Conservation (phyloP, 35 echinoderm and acorn worm species). For the Eucidaris tribuloides region DNA sequence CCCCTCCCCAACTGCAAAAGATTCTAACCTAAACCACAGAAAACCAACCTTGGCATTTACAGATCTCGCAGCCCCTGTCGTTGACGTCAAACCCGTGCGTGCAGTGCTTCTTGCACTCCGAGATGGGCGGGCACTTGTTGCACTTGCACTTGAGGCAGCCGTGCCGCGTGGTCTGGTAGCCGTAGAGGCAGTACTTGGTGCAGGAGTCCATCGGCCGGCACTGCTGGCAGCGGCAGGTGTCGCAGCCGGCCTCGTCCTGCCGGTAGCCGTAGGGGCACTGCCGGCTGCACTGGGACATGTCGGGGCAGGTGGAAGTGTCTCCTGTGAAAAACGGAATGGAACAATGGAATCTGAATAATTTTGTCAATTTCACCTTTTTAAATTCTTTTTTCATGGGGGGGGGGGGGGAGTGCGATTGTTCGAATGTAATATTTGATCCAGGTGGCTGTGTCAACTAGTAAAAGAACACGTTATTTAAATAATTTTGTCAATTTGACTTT, state of each 20-base stretch:
- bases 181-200: conserved; percentile 83
- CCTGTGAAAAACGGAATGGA: background rate
- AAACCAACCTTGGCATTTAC: conserved; percentile 87
- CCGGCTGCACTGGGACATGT: conserved; percentile 7
- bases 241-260: conserved; percentile 73
- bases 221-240: conserved; percentile 35
- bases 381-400: too few species aligned
- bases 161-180: conserved; percentile 58
- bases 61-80: conserved; percentile 86
- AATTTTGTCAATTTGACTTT: too few species aligned
- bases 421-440: too few species aligned
- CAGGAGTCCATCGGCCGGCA: conserved; percentile 77
- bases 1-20: too few species aligned
- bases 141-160: conserved; percentile 82
- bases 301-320: conserved; percentile 40
- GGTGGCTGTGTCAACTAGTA: too few species aligned
- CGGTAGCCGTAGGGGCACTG: conserved; percentile 64
- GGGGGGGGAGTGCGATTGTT: too few species aligned
- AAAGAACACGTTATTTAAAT: too few species aligned
- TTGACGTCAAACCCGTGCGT: conserved; percentile 75
- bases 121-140: conserved; percentile 58
- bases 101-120: conserved; percentile 72
- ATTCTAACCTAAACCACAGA: too few species aligned
- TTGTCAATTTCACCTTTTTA: background rate
- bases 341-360: background rate